Base-by-base conservation (phyloP, 2,113 vertebrate species). In the Embiotoca jacksoni region DNA sequence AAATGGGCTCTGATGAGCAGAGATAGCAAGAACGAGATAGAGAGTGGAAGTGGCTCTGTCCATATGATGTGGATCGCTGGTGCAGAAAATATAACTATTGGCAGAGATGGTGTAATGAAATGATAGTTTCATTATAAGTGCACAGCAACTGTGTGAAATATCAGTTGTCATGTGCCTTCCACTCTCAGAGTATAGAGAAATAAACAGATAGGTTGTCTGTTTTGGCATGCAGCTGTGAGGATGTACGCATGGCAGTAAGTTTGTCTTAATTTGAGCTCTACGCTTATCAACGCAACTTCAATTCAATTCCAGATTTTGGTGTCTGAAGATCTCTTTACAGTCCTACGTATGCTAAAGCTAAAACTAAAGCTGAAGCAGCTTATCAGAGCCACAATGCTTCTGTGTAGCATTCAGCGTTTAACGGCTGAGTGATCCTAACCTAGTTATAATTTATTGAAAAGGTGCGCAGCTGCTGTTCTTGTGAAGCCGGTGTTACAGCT, bases 81-180 rank as follows among this genome's bases (percentile, higher is more conserved):
- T 78, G 79, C 82, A 82, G 88, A 92, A 92, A 84, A 89, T 88
- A 82, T 71, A 85, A 80, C 72, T 76, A 81, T 88, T 68, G 67
- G 73, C 68, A 77, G 75, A 75, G 71, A 81, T 76, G 75, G 60
- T 47, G 35, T 87, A 54, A 84, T 80, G 67, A 86, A 83, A 88
- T 87, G 79, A 86, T 80, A 33, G 56, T 85, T 85, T 86, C 61
- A 78, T 60, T 55, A 33, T 74, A 61, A 85, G 72, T 58, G 62
- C 54, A 83, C 23, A 23, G 23, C 23, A 23, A 23, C 23, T 23
- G 23, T 23, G 23, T 23, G 23, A 23, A 23, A 81, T 78, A 85
- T 84, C 69, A 73, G 35, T 52, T 14, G 32, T 36, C 37, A 73
- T 75, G 58, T 47, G 13, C 60, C 54, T 15, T 39, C 60, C 55